A percentile compares a stretch with the other conserved stretches of the same genome.
These are phyloP conservation scores for Lethocerus indicus DNA, from an alignment of 1,140 invertebrate genomes.

Conservation along the genomic window DNA sequence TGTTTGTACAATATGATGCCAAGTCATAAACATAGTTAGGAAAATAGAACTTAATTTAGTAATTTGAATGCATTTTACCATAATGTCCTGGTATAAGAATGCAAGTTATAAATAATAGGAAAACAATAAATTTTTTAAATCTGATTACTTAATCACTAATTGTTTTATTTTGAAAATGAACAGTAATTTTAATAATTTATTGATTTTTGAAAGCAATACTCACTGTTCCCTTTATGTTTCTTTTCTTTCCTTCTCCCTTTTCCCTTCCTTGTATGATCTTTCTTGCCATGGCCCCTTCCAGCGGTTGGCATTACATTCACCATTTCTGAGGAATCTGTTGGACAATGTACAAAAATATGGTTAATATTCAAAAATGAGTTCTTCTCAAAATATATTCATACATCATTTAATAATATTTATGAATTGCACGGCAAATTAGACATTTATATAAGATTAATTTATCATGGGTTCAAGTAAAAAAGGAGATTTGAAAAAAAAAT, in stretches of 20 bases:
- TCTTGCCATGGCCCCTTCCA: slow-evolving; percentile 22
- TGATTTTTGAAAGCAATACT: slow-evolving; percentile 10
- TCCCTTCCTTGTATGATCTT: slow-evolving; percentile 18
- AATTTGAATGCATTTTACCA: neutral
- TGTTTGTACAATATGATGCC: too few relatives aligned
- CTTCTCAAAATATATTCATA: too few relatives aligned
- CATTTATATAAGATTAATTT: too few relatives aligned
- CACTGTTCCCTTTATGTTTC: slow-evolving; percentile 27
- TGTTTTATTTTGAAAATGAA: neutral
- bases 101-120: neutral
- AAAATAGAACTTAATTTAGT: neutral
- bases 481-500: neutral
- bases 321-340: too few relatives aligned
- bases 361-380: too few relatives aligned
- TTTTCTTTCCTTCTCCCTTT: slow-evolving; percentile 27
- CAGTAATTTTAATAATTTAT: neutral
- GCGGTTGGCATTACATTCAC: slow-evolving; percentile 18
- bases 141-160: neutral
- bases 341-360: too few relatives aligned
- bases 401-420: too few relatives aligned
- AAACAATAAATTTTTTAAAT: neutral
- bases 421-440: too few relatives aligned
- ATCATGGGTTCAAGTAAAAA: too few relatives aligned
- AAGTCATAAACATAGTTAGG: too few relatives aligned
- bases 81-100: neutral